Base-by-base conservation (phyloP, 2,113 vertebrate genomes). In the Reinhardtius hippoglossoides region DNA sequence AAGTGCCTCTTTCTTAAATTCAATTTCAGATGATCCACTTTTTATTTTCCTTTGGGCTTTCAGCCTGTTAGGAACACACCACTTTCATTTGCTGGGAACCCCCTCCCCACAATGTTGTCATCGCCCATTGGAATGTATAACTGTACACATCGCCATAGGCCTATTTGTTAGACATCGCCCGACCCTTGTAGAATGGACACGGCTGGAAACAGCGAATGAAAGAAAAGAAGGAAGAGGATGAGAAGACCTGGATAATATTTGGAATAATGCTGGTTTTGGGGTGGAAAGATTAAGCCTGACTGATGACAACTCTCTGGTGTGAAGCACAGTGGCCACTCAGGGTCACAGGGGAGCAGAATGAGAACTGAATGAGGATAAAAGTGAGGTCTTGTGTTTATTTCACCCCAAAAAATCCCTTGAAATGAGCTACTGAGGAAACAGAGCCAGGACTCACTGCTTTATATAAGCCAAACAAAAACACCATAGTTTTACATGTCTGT, bases 191-290 rank as follows among this genome's bases (percentile, higher is more conserved):
- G 18, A 6, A n/a, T 4, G 9, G n/a, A 20, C 58, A 61, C 20
- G 5, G 12, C 4, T 21, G 4, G 59, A 61, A 37, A 35, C 7
- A 20, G 27, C 26, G 1, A 21, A 61, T 40, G 1, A 20, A 64
- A 23, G 37, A 15, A 56, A 1, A 27, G 40, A 71, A 21, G 26
- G 6, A 63, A 62, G 57, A 78, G 68, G 85, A 90, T 54, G 68
- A 54, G 55, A 73, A 76, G 56, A 80, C 71, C 71, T 61, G 60
- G 67, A 70, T 73, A 66, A 78, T 81, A 78, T 82, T 87, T 67
- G 58, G 55, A 80, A 46, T 2, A 5, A 4, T 37, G 37, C 20
- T 71, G 21, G 37, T 64, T 71, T 44, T 54, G 44, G 18, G 52
- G 35, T 44, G 27, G 48, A 82, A 59, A 58, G 6, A 60, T 13